Percentiles rank a stretch among this genome's conserved stretches.
phyloP scores from a whole-genome alignment of 2,797 vertebrate genomes.

The Chloroceryle amazona region DNA sequence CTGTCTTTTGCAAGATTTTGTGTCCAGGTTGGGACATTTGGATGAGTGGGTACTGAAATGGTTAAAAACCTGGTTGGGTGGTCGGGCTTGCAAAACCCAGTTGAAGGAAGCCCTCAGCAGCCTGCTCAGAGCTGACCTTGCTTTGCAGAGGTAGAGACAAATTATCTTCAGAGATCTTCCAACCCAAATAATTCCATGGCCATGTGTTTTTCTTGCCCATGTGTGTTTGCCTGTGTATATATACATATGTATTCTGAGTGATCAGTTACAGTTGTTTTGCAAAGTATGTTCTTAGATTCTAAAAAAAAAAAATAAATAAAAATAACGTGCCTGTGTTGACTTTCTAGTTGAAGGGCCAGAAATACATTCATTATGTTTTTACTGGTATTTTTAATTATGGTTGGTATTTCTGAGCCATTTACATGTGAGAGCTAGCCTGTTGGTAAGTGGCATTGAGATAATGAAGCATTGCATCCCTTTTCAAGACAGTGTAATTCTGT shows the following conservation, averaged over 20 bases:
- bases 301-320: not conserved
- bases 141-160: no score
- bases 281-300: not conserved
- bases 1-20: not conserved
- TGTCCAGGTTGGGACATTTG: not conserved
- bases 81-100: no score
- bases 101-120: no score
- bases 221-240: not conserved
- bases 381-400: constrained; percentile 47
- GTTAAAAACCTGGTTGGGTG: not conserved
- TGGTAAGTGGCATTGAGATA: constrained; percentile 63
- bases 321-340: not conserved
- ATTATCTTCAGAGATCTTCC: no score
- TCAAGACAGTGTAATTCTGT: not conserved
- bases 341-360: not conserved
- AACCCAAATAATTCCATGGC: not conserved
- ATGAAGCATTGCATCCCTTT: constrained; percentile 39
- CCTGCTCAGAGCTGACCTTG: no score
- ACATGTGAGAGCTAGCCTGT: constrained; percentile 19
- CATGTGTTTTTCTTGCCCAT: not conserved
- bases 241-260: not conserved
- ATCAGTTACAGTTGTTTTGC: not conserved
- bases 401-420: constrained; percentile 59
- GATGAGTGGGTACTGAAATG: not conserved
- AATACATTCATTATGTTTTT: constrained; percentile 25